A percentile compares a stretch with the other conserved stretches of the same genome.
Conservation (phyloP, 2,797 vertebrate species). For the Sebastolobus alascanus region DNA sequence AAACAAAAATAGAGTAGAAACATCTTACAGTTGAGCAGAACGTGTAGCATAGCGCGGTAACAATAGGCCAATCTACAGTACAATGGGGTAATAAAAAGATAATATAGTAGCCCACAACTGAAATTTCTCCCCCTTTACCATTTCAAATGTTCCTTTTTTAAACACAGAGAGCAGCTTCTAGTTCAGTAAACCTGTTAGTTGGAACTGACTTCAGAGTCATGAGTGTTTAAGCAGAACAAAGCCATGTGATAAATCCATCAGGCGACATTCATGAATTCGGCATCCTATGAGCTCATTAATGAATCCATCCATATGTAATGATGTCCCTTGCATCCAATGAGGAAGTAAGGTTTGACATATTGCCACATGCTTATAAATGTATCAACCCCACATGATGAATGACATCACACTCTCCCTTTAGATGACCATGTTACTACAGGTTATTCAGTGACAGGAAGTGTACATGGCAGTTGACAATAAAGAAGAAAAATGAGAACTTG, state of each 20-base stretch:
- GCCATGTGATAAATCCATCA: slow-evolving; percentile 27
- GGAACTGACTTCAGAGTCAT: slow-evolving; percentile 1
- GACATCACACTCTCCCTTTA: slow-evolving; percentile 1
- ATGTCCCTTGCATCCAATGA: not conserved
- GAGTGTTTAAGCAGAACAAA: slow-evolving; percentile 32
- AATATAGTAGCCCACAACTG: not conserved
- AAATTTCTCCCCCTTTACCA: not conserved
- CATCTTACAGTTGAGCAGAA: not conserved
- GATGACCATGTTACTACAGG: not conserved
- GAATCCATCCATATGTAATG: not conserved
- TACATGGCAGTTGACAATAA: not conserved
- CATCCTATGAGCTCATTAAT: not conserved
- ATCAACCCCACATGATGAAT: slow-evolving; percentile 49
- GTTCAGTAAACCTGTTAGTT: not conserved
- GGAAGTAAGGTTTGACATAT: slow-evolving; percentile 19
- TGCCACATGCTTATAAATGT: not conserved
- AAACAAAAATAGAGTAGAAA: not conserved
- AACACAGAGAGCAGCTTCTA: not conserved
- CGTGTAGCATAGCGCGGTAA: not conserved
- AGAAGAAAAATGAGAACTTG: not conserved
- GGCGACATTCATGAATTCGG: not conserved
- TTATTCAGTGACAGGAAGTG: not conserved
- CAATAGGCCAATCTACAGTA: not conserved
- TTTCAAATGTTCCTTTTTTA: not conserved
- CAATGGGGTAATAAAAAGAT: not conserved